Conservation (phyloP, 2,888 invertebrate genomes). For the Exephanes ischioxanthus region DNA sequence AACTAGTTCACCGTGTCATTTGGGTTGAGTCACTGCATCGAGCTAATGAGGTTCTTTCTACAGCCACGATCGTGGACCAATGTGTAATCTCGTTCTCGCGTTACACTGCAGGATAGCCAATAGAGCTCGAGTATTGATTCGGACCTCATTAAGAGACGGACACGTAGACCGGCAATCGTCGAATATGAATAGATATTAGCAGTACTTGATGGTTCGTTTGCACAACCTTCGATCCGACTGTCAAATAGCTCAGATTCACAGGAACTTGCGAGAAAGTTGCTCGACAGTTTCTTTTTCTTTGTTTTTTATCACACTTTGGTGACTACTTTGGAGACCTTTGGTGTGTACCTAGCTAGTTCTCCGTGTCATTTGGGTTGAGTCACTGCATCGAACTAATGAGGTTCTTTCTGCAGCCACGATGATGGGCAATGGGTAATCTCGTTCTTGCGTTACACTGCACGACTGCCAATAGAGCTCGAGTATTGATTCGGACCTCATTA, state of each 20-base stretch:
- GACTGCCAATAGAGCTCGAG: background rate
- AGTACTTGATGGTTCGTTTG: slow-evolving; percentile 40
- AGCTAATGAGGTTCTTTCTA: slow-evolving; percentile 35
- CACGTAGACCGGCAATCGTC: background rate
- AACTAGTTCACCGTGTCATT: background rate
- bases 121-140: slow-evolving; percentile 19
- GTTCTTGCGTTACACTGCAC: background rate
- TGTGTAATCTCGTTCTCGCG: slow-evolving; percentile 1
- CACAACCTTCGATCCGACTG: slow-evolving; percentile 25
- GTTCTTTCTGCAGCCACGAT: no score
- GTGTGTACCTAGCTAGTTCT: background rate
- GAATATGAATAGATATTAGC: slow-evolving; percentile 35
- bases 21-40: background rate
- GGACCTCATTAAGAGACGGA: slow-evolving; percentile 45
- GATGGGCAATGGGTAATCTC: slow-evolving; percentile 14
- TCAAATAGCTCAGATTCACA: slow-evolving; percentile 22
- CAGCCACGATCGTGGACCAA: slow-evolving; percentile 7
- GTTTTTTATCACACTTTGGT: background rate
- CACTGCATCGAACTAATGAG: no score
- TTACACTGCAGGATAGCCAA: background rate
- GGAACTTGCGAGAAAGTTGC: background rate
- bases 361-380: slow-evolving; percentile 4
- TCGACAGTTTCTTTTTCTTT: background rate
- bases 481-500: slow-evolving; percentile 52
- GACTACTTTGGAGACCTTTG: background rate